phyloP scores from a whole-genome alignment of 2,797 vertebrate species.

The Parambassis ranga region DNA sequence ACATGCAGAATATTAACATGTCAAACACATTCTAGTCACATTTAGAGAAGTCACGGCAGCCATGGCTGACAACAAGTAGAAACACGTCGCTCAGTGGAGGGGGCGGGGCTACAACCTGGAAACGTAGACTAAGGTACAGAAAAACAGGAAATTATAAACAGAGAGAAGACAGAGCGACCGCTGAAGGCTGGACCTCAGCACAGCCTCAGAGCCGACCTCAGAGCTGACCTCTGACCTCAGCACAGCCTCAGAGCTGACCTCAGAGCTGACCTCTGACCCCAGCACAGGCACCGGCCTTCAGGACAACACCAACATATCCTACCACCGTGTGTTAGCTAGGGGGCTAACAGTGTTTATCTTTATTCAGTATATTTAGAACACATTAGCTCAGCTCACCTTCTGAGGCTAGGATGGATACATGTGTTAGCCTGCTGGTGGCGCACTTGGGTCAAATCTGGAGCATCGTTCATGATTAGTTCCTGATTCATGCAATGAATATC shows the following conservation, averaged over 20 bases:
- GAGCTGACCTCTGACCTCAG: conserved; percentile 35
- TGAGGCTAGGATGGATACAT: no score
- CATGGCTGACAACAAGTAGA: conserved; percentile 81
- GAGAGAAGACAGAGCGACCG: conserved; percentile 46
- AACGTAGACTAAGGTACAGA: conserved; percentile 55
- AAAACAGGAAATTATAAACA: conserved; percentile 34
- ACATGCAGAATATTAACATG: conserved; percentile 89
- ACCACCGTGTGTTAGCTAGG: no score
- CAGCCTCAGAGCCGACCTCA: neutral
- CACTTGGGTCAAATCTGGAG: no score
- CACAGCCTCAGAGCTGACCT: neutral
- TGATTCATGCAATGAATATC: no score
- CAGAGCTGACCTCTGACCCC: conserved; percentile 40
- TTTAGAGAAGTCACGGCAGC: conserved; percentile 74
- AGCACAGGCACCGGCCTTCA: no score
- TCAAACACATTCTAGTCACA: conserved; percentile 90
- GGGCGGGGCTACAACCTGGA: conserved; percentile 71
- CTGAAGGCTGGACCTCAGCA: conserved; percentile 18
- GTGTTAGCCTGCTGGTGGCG: no score
- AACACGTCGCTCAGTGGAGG: conserved; percentile 42
- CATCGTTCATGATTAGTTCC: no score
- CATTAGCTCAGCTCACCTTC: no score
- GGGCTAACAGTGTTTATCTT: no score
- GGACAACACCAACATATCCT: no score
- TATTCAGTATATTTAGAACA: no score